Conservation (phyloP, 2,113 vertebrate species). For the Nibea coibor region DNA sequence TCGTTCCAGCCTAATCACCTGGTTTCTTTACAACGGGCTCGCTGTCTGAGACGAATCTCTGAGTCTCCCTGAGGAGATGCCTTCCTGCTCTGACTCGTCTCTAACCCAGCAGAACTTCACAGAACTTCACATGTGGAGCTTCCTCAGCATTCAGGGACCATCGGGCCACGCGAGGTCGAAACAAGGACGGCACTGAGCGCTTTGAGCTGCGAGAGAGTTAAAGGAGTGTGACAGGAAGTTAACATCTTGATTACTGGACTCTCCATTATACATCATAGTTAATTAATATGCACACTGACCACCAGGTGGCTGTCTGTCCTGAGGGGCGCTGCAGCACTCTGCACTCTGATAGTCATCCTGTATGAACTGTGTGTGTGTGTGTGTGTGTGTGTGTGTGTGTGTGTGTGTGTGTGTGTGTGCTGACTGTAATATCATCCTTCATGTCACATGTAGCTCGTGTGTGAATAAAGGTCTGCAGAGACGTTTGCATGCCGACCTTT, state of each 20-base stretch:
- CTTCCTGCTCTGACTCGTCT: constrained; percentile 16
- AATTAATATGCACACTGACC: too few relatives aligned
- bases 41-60: constrained; percentile 33
- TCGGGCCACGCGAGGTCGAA: constrained; percentile 7
- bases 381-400: too few relatives aligned
- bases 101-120: constrained; percentile 1
- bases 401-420: too few relatives aligned
- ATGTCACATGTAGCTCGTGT: background rate
- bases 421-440: too few relatives aligned
- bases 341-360: too few relatives aligned
- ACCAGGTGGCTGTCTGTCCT: too few relatives aligned
- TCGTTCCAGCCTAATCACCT: constrained; percentile 69
- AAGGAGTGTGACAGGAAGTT: background rate
- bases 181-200: background rate
- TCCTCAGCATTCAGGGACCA: constrained; percentile 1
- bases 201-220: background rate
- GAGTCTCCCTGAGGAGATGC: constrained; percentile 37
- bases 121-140: background rate
- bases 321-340: too few relatives aligned
- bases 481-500: background rate
- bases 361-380: too few relatives aligned
- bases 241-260: too few relatives aligned
- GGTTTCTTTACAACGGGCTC: constrained; percentile 42
- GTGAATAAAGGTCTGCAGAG: constrained; percentile 25
- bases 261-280: too few relatives aligned